Evolutionary conservation across 2,113 vertebrate species (phyloP).

Genomic region (Malurus melanocephalus): DNA sequence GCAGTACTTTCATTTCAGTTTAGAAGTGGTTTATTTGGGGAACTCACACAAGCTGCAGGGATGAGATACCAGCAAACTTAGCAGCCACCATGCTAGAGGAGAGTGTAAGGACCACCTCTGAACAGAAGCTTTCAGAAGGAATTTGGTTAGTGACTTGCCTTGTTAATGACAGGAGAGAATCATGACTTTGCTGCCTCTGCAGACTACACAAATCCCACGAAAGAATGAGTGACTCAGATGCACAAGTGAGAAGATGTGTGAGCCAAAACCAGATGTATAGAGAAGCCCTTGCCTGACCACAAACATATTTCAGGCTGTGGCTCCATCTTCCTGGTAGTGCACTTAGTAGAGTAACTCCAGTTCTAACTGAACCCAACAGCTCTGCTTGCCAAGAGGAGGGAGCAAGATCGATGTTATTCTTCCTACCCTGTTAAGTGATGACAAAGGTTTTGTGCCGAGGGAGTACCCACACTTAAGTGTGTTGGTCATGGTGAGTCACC

Average conservation of each 20-base stretch:
- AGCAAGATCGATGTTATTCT: neutral
- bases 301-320: neutral
- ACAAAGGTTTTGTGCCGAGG: constrained; percentile 2
- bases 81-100: neutral
- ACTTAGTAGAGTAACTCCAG: neutral
- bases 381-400: neutral
- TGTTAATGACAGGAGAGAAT: neutral
- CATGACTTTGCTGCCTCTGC: neutral
- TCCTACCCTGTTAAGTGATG: neutral
- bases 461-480: constrained; percentile 5
- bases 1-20: neutral
- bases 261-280: neutral
- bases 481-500: constrained; percentile 14
- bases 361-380: neutral
- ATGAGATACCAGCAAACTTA: neutral
- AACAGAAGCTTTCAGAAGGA: neutral
- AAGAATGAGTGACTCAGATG: neutral
- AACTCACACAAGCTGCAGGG: neutral
- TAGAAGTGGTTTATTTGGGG: neutral
- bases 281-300: constrained; percentile 1
- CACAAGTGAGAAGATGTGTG: neutral
- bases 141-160: neutral
- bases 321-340: neutral
- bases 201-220: neutral
- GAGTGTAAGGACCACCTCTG: neutral